Evolutionary conservation across 1,140 invertebrate species (phyloP).

Genomic region (Drosophila ercepeae): DNA sequence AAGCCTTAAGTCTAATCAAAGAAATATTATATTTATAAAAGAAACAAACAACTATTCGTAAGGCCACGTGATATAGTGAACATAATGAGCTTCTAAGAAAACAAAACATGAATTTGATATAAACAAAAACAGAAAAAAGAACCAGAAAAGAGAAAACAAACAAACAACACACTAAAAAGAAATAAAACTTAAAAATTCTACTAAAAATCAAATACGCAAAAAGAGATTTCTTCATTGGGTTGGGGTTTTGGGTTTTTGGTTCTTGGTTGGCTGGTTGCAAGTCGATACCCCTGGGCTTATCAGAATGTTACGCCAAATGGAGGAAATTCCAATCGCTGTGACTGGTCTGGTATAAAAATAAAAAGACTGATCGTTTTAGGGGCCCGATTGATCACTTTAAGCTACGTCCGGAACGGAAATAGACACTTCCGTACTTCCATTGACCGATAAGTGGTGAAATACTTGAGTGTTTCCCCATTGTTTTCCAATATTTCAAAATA

Average conservation of each 20-base stretch:
- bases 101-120: constrained; percentile 58
- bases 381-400: constrained; percentile 33
- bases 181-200: constrained; percentile 72
- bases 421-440: constrained; percentile 19
- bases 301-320: constrained; percentile 16
- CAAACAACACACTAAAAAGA: constrained; percentile 69
- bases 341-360: constrained; percentile 9
- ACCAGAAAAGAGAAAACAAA: constrained; percentile 53
- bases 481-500: constrained; percentile 14
- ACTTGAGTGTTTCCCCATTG: constrained; percentile 1
- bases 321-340: constrained; percentile 30
- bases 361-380: constrained; percentile 9
- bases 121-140: constrained; percentile 28
- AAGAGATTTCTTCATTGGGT: constrained; percentile 20
- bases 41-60: constrained; percentile 55
- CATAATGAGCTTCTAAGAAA: constrained; percentile 78
- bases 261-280: no score
- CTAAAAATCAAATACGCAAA: constrained; percentile 66
- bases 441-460: constrained; percentile 5
- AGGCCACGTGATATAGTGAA: constrained; percentile 79
- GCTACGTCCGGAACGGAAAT: constrained; percentile 23
- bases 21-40: constrained; percentile 40
- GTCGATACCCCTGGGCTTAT: constrained; percentile 28
- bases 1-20: constrained; percentile 56
- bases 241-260: not conserved